Evolutionary conservation across 2,113 vertebrate species (phyloP).

Genomic region (Nanorana parkeri): DNA sequence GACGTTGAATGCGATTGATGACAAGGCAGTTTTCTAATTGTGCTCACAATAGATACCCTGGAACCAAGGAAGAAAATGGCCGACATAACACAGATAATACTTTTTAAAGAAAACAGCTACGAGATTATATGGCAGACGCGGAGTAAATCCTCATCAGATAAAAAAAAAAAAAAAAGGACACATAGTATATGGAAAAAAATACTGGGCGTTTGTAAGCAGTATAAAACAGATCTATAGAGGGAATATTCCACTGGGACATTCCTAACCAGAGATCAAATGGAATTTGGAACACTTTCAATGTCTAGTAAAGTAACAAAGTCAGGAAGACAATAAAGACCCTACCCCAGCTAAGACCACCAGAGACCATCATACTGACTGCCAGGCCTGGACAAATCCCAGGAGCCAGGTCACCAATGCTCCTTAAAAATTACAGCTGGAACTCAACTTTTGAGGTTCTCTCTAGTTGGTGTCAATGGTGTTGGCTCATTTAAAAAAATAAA

Average conservation of each 20-base stretch:
- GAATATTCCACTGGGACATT: not conserved
- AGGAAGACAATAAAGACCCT: no score
- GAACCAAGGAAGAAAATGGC: conserved; percentile 43
- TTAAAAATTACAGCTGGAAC: no score
- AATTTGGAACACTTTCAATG: not conserved
- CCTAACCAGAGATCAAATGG: not conserved
- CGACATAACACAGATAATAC: conserved; percentile 13
- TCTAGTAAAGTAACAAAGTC: not conserved
- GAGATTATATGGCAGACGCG: conserved; percentile 12
- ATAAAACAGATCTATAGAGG: not conserved
- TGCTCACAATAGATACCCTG: conserved; percentile 17
- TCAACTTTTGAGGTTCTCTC: no score
- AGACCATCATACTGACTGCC: no score
- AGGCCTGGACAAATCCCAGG: no score
- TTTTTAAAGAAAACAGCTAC: conserved; percentile 30
- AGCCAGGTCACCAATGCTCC: no score
- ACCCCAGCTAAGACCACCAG: no score
- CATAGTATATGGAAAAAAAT: no score
- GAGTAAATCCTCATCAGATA: conserved; percentile 1
- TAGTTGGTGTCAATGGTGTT: no score
- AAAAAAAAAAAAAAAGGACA: no score
- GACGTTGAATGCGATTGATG: conserved; percentile 55
- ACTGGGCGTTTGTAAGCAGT: not conserved
- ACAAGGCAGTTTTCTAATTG: conserved; percentile 49
- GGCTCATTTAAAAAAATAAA: no score